phyloP scores from a whole-genome alignment of 2,113 vertebrate species.

The Ophiodon elongatus region DNA sequence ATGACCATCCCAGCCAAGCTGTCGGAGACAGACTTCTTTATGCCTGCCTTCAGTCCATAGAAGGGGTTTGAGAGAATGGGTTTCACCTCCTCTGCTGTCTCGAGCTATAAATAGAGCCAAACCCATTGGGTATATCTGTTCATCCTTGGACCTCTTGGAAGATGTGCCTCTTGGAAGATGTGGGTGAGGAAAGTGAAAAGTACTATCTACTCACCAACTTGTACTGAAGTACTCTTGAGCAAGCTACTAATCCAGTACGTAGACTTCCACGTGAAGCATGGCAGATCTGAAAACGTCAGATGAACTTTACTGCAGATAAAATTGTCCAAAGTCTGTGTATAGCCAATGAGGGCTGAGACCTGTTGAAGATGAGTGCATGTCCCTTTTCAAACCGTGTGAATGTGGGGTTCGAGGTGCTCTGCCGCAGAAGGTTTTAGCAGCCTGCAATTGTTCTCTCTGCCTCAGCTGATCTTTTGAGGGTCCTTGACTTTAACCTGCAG shows the following conservation, averaged over 20 bases:
- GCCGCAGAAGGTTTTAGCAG: constrained; percentile 60
- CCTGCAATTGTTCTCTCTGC: constrained; percentile 39
- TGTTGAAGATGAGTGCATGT: not conserved
- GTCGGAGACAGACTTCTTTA: constrained; percentile 5
- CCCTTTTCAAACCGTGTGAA: not conserved
- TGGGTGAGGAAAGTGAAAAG: constrained; percentile 12
- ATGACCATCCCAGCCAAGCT: not conserved
- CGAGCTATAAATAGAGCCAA: constrained; percentile 12
- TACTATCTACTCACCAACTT: not conserved
- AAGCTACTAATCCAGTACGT: not conserved
- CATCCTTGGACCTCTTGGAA: not conserved
- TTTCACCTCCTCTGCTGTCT: constrained; percentile 2
- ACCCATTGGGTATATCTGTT: not conserved
- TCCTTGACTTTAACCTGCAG: constrained; percentile 33
- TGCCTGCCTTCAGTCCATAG: not conserved
- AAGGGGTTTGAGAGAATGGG: not conserved
- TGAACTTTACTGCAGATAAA: not conserved
- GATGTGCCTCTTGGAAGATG: constrained; percentile 6
- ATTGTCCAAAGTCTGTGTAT: not conserved
- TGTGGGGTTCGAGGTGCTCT: not conserved
- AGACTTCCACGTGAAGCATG: not conserved
- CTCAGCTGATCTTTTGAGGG: constrained; percentile 46
- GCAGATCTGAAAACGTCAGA: not conserved
- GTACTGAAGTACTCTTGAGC: not conserved
- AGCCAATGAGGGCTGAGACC: not conserved